Conservation (phyloP, 1,140 invertebrate species). For the Bombus confusus region DNA sequence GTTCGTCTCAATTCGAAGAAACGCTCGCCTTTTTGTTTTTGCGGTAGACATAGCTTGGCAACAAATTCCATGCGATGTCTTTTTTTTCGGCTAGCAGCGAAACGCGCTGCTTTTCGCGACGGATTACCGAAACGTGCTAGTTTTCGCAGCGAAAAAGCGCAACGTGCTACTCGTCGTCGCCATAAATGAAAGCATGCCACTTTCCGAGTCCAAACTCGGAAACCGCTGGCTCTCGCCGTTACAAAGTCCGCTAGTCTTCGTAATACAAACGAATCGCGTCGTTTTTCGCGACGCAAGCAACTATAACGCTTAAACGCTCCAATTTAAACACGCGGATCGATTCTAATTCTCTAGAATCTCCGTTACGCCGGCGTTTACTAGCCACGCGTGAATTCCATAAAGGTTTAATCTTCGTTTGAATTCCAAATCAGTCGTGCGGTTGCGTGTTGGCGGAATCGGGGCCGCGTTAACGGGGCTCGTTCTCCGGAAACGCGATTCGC, state of each 20-base stretch:
- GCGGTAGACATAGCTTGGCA: no score
- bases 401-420: not conserved
- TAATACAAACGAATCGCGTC: not conserved
- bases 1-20: no score
- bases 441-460: not conserved
- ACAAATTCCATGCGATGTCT: no score
- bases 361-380: not conserved
- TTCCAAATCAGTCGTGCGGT: not conserved
- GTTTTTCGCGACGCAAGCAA: not conserved
- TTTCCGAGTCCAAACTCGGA: not conserved
- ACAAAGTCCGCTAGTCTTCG: not conserved
- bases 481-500: not conserved
- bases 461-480: not conserved
- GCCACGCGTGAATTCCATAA: not conserved
- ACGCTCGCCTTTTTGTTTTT: no score
- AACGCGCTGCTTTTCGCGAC: no score
- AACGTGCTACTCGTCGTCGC: not conserved
- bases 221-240: not conserved
- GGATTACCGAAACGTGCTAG: no score
- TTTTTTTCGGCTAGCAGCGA: no score
- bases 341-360: not conserved
- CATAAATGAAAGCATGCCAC: not conserved
- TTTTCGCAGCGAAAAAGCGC: not conserved
- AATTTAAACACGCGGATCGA: not conserved
- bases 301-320: not conserved